These are phyloP conservation scores for Puntigrus tetrazona DNA, from an alignment of 2,113 vertebrate species.

Conservation along the genomic window DNA sequence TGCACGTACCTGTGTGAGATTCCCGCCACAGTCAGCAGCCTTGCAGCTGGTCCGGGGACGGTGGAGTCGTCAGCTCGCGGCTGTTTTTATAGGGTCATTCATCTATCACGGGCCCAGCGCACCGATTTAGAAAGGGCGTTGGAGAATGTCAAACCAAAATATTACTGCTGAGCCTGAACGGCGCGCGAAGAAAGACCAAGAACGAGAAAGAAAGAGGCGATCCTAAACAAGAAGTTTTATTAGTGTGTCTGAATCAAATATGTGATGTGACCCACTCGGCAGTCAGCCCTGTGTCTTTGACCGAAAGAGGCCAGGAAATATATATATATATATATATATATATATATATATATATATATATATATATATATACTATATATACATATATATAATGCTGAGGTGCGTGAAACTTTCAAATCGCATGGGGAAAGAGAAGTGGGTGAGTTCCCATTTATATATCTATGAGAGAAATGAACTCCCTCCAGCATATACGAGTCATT, in stretches of 20 bases:
- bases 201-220: neutral
- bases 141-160: constrained; percentile 46
- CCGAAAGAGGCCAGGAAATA: neutral
- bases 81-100: constrained; percentile 64
- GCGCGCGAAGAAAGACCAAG: constrained; percentile 26
- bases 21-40: constrained; percentile 71
- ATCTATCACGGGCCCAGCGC: constrained; percentile 64
- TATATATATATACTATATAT: no score
- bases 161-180: constrained; percentile 27
- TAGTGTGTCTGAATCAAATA: neutral
- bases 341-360: no score
- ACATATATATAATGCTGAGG: neutral
- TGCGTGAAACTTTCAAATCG: neutral
- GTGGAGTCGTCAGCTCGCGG: constrained; percentile 47
- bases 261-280: neutral
- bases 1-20: constrained; percentile 59
- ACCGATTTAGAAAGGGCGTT: constrained; percentile 50
- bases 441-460: constrained; percentile 5
- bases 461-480: neutral
- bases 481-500: neutral
- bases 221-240: neutral
- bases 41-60: constrained; percentile 64
- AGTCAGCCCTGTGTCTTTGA: neutral
- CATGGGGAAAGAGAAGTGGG: neutral
- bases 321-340: no score